A percentile compares a stretch with the other conserved stretches of the same genome.
Evolutionary conservation across 2,113 vertebrate species (phyloP).

Genomic region (Rhinoptilus africanus): DNA sequence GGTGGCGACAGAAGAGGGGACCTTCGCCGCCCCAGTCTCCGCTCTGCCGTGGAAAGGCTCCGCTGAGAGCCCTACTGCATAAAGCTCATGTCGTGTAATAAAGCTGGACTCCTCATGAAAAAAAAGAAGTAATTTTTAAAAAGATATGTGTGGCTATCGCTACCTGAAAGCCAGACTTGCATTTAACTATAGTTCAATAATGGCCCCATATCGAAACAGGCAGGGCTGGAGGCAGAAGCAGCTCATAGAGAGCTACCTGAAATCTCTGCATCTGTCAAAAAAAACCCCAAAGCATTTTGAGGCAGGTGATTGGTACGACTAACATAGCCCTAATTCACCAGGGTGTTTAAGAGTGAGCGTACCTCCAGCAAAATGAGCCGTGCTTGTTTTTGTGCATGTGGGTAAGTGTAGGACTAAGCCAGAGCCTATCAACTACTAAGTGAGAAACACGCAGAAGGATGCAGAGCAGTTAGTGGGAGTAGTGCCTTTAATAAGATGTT

Average conservation of each 20-base stretch:
- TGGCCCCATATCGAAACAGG: neutral
- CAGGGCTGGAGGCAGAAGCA: neutral
- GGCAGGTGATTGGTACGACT: neutral
- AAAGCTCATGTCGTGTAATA: neutral
- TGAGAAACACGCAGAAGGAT: neutral
- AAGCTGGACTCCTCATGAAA: neutral
- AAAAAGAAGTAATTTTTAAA: neutral
- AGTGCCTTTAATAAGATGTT: neutral
- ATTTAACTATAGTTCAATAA: neutral
- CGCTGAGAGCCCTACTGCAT: neutral
- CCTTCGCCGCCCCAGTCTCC: neutral
- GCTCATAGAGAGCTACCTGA: neutral
- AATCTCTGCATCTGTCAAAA: neutral
- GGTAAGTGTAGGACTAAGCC: neutral
- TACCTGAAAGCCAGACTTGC: neutral
- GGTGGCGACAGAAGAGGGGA: neutral
- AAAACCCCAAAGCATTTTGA: neutral
- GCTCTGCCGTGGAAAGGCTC: neutral
- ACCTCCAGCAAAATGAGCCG: neutral
- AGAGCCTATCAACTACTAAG: neutral
- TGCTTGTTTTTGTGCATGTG: neutral
- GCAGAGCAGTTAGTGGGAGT: neutral
- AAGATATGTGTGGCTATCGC: neutral
- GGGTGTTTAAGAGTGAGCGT: neutral
- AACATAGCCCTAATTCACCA: neutral